Conservation (phyloP, 1,140 invertebrate genomes). For the Tetramorium alpestre region DNA sequence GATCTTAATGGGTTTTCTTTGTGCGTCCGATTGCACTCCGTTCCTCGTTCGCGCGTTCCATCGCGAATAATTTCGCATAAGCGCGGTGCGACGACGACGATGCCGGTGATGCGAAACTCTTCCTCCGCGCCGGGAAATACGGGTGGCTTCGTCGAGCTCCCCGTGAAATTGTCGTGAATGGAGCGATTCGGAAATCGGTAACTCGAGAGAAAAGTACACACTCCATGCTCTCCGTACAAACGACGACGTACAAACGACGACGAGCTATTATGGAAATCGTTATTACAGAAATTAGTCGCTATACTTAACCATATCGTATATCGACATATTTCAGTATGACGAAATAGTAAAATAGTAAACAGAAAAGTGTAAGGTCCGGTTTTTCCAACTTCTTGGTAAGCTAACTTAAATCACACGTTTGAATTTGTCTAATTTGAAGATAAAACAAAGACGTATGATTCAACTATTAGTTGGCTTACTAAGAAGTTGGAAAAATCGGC, state of each 20-base stretch:
- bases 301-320: background rate
- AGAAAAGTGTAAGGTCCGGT: background rate
- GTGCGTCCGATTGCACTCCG: conserved; percentile 44
- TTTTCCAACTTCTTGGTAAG: no score
- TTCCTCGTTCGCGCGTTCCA: conserved; percentile 31
- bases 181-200: conserved; percentile 36
- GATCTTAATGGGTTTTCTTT: conserved; percentile 61
- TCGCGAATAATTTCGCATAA: conserved; percentile 54
- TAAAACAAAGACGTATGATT: no score
- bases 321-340: background rate
- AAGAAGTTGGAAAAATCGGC: no score
- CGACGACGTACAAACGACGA: background rate
- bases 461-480: no score
- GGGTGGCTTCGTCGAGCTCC: background rate
- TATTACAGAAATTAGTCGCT: background rate
- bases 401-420: no score
- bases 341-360: background rate
- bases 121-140: conserved; percentile 26
- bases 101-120: conserved; percentile 19
- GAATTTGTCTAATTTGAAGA: no score
- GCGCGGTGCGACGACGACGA: background rate
- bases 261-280: background rate
- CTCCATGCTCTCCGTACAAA: background rate
- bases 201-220: conserved; percentile 8
- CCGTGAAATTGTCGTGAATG: conserved; percentile 30